Conservation (phyloP, 2,888 invertebrate species). For the Stenurella melanura region DNA sequence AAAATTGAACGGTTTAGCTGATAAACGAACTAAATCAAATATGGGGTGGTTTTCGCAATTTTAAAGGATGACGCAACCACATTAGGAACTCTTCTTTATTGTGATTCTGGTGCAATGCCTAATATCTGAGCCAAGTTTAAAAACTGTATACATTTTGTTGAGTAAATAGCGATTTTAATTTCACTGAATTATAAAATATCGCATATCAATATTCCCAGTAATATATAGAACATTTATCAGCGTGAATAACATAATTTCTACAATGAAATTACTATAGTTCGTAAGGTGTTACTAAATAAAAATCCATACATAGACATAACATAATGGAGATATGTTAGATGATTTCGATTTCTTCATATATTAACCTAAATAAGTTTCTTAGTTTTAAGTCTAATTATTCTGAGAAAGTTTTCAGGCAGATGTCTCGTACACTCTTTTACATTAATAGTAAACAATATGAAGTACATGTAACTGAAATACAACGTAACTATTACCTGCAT, state of each 20-base stretch:
- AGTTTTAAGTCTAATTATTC: slow-evolving; percentile 16
- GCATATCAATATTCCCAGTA: no score
- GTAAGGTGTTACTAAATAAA: neutral
- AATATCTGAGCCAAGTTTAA: no score
- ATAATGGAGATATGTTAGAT: neutral
- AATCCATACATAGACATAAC: neutral
- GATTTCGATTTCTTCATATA: slow-evolving; percentile 30
- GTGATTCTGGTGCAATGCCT: no score
- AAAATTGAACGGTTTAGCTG: no score
- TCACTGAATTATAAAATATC: no score
- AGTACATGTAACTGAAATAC: neutral
- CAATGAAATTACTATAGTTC: neutral
- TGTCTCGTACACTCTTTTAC: neutral
- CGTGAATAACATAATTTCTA: neutral
- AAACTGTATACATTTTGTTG: no score
- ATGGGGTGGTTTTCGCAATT: no score
- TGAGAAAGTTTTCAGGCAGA: slow-evolving; percentile 28
- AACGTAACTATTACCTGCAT: slow-evolving; percentile 10
- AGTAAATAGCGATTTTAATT: no score
- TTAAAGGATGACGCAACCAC: no score
- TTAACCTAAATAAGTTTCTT: slow-evolving; percentile 14
- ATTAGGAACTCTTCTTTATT: no score
- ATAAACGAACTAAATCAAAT: no score
- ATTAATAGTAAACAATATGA: neutral
- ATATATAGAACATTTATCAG: no score